phyloP scores from a whole-genome alignment of 2,113 vertebrate genomes.

The Ptilorrhoa leucosticta region DNA sequence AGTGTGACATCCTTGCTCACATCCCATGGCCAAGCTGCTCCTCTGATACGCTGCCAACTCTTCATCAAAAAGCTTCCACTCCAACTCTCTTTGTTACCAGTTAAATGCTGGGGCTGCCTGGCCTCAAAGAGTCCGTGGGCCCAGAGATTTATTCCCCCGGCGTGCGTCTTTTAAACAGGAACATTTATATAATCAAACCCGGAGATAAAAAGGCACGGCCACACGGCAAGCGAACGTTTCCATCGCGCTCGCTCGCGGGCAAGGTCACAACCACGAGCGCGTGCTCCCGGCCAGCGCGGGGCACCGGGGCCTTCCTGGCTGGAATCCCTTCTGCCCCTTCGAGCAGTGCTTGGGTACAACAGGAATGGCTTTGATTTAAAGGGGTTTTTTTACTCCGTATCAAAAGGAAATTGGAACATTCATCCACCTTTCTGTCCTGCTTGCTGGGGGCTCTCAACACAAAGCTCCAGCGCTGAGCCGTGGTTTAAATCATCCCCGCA shows the following conservation, averaged over 20 bases:
- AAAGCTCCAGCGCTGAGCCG: fast-evolving
- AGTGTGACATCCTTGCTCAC: background rate
- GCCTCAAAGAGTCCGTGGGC: background rate
- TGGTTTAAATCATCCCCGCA: background rate
- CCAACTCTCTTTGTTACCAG: background rate
- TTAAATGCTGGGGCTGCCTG: background rate
- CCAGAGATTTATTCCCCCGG: background rate
- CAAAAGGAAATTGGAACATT: background rate
- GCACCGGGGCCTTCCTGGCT: background rate
- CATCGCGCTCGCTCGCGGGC: fast-evolving
- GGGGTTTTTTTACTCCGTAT: background rate
- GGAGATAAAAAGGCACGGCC: conserved; percentile 2
- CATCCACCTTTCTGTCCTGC: background rate
- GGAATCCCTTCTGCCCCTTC: background rate
- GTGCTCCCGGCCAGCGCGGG: fast-evolving
- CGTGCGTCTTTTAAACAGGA: background rate
- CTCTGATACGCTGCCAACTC: conserved; percentile 8
- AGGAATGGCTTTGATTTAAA: background rate
- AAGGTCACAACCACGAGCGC: background rate
- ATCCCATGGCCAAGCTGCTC: background rate
- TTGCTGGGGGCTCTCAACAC: background rate
- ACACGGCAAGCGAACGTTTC: background rate
- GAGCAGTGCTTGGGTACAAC: background rate
- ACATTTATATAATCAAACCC: conserved; percentile 15
- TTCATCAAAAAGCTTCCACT: background rate